Percentiles rank a stretch among this genome's conserved stretches.
Conservation (phyloP, 2,797 vertebrate species). For the Arrhamphus sclerolepis region DNA sequence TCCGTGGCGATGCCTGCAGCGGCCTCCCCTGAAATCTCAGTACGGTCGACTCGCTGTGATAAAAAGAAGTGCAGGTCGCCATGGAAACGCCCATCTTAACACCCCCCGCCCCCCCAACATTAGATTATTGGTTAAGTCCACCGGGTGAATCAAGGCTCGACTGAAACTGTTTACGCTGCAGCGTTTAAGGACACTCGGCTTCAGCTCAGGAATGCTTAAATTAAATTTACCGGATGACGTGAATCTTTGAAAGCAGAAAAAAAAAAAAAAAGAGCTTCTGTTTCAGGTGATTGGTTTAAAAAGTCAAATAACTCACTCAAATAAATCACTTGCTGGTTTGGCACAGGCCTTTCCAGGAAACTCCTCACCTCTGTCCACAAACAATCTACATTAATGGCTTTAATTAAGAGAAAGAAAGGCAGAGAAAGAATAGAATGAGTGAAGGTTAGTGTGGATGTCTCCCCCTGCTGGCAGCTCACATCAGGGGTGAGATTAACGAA, state of each 20-base stretch:
- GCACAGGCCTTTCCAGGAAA: slow-evolving; percentile 50
- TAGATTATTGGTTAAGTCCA: slow-evolving; percentile 21
- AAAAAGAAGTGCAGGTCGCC: slow-evolving; percentile 46
- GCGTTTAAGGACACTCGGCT: slow-evolving; percentile 66
- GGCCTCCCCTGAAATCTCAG: slow-evolving; percentile 54
- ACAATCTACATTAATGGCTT: slow-evolving; percentile 40
- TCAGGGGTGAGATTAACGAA: slow-evolving; percentile 43
- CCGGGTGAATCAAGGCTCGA: slow-evolving; percentile 48
- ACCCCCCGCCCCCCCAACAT: too few relatives aligned
- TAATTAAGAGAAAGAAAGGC: slow-evolving; percentile 40
- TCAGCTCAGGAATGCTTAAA: slow-evolving; percentile 67
- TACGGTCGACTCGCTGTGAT: slow-evolving; percentile 36
- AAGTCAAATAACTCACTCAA: too few relatives aligned
- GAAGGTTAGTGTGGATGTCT: slow-evolving; percentile 45
- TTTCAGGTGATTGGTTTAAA: slow-evolving; percentile 46
- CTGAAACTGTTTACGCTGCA: slow-evolving; percentile 49
- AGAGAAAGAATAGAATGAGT: slow-evolving; percentile 34
- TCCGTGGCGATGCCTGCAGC: slow-evolving; percentile 39
- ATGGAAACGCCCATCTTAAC: slow-evolving; percentile 28
- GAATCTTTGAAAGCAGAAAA: slow-evolving; percentile 28
- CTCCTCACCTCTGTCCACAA: slow-evolving; percentile 39
- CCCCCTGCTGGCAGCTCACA: slow-evolving; percentile 61
- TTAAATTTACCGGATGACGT: slow-evolving; percentile 18
- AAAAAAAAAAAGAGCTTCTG: slow-evolving; percentile 4
- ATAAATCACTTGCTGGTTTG: too few relatives aligned